Percentiles rank a stretch among this genome's conserved stretches.
These are phyloP conservation scores for Epirrhoe tristata DNA, from an alignment of 2,888 invertebrate genomes.

Conservation along the genomic window DNA sequence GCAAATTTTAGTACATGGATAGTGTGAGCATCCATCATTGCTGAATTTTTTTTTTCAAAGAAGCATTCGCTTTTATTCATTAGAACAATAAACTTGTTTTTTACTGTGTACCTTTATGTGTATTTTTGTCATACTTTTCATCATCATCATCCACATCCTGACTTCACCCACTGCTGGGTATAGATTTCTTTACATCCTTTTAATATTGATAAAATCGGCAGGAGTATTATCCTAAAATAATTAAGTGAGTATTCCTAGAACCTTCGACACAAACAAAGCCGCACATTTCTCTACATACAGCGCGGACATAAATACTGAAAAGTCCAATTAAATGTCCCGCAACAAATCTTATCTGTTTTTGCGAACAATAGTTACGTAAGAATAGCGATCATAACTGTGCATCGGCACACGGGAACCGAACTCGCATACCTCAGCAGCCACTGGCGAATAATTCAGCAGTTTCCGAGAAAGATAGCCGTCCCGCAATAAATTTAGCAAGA, in stretches of 20 bases:
- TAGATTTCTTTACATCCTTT: too few species aligned
- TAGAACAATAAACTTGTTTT: too few species aligned
- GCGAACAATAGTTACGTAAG: constrained; percentile 69
- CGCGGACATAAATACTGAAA: constrained; percentile 27
- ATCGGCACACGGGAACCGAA: constrained; percentile 67
- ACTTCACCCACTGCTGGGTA: too few species aligned
- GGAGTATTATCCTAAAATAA: background rate
- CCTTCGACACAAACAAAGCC: constrained; percentile 7
- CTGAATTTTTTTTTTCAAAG: too few species aligned
- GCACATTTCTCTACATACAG: constrained; percentile 23
- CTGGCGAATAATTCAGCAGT: constrained; percentile 77
- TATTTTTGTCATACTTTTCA: too few species aligned
- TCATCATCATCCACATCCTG: too few species aligned
- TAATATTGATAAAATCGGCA: background rate
- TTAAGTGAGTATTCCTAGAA: background rate
- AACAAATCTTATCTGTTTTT: constrained; percentile 44
- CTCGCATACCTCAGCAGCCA: constrained; percentile 68
- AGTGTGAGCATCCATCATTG: background rate
- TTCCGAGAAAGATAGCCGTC: constrained; percentile 72
- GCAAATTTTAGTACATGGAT: background rate
- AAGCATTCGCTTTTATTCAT: too few species aligned
- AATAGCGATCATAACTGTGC: constrained; percentile 81
- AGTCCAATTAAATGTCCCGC: constrained; percentile 47
- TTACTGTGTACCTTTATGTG: too few species aligned
- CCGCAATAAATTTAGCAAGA: constrained; percentile 71